These are phyloP conservation scores for Tribolium madens DNA, from an alignment of 1,140 invertebrate species.

Conservation along the genomic window DNA sequence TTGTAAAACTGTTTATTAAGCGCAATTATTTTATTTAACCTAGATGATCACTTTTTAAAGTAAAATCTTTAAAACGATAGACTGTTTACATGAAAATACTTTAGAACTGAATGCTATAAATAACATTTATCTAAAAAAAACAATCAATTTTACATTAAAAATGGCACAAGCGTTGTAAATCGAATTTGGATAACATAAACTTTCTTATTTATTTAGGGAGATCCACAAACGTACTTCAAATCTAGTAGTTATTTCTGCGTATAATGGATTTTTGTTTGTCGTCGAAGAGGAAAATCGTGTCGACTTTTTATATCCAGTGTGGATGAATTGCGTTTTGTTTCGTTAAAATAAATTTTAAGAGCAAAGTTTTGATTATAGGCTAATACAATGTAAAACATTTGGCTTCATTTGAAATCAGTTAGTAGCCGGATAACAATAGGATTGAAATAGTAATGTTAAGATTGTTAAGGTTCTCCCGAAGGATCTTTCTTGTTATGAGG, in stretches of 20 bases:
- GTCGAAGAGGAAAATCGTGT: constrained; percentile 8
- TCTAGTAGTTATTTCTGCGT: constrained; percentile 9
- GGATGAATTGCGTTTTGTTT: background rate
- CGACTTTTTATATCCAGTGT: constrained; percentile 2
- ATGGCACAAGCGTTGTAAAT: background rate
- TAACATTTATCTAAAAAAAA: background rate
- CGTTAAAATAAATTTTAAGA: no score
- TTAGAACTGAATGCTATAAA: background rate
- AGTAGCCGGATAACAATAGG: constrained; percentile 12
- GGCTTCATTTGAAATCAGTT: constrained; percentile 7
- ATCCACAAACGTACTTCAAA: background rate
- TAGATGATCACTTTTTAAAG: background rate
- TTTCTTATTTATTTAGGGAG: constrained; percentile 9
- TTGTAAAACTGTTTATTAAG: no score
- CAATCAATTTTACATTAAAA: background rate
- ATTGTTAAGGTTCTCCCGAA: constrained; percentile 10
- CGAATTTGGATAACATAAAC: background rate
- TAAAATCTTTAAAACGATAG: background rate
- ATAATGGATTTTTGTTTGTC: constrained; percentile 12
- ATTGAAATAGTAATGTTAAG: constrained; percentile 27
- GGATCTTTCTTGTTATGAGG: constrained; percentile 2
- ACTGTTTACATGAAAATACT: background rate
- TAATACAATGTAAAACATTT: background rate
- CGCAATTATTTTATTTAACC: no score
- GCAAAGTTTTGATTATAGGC: background rate